These are phyloP conservation scores for Spilarctia lutea DNA, from an alignment of 2,888 invertebrate species.

Conservation along the genomic window DNA sequence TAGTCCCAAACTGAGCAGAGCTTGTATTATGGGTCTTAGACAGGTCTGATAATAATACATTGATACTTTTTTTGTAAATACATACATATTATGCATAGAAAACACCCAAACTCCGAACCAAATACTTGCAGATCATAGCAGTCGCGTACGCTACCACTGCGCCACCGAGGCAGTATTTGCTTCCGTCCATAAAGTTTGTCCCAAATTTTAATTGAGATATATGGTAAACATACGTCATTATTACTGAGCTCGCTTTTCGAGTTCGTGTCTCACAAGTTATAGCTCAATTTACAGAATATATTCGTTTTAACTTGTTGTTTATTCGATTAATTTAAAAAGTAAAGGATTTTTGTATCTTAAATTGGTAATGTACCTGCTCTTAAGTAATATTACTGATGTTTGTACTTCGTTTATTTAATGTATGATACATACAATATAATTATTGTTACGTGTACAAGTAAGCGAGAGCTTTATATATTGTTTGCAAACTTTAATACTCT, in stretches of 20 bases:
- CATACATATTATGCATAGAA: no score
- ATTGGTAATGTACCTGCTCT: not conserved
- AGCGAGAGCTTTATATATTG: not conserved
- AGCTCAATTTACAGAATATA: conserved; percentile 74
- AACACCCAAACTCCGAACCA: no score
- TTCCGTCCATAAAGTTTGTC: conserved; percentile 16
- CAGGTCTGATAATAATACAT: no score
- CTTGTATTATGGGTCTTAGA: no score
- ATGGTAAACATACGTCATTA: conserved; percentile 55
- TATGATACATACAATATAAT: not conserved
- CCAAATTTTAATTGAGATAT: not conserved
- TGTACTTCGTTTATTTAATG: not conserved
- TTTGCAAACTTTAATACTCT: not conserved
- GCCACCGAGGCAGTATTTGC: no score
- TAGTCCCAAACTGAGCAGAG: no score
- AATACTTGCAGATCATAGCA: no score
- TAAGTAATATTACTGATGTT: not conserved
- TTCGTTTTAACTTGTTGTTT: not conserved
- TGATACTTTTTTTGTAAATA: no score
- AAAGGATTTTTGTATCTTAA: not conserved
- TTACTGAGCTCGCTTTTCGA: conserved; percentile 65
- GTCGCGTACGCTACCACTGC: no score
- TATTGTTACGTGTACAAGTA: not conserved
- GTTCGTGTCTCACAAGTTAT: conserved; percentile 71
- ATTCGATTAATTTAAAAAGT: not conserved